Percentiles rank a stretch among this genome's conserved stretches.
These are phyloP conservation scores for Lycophotia porphyrea DNA, from an alignment of 2,888 invertebrate species.

Conservation along the genomic window DNA sequence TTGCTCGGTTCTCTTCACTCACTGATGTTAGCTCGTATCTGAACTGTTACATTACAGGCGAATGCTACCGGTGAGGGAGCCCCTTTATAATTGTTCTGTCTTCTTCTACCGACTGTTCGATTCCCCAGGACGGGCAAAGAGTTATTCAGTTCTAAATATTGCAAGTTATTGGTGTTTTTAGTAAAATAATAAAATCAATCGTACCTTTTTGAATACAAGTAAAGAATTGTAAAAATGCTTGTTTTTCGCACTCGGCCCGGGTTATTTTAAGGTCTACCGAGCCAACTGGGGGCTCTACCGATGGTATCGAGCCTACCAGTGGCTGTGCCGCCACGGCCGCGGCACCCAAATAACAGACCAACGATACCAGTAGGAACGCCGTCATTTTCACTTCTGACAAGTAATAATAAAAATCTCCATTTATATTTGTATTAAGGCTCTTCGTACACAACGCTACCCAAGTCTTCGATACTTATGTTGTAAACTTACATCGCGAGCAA, in stretches of 20 bases:
- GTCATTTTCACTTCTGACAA: conserved; percentile 32
- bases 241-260: background rate
- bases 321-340: background rate
- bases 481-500: background rate
- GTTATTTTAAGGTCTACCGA: no score
- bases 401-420: background rate
- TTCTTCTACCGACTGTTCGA: background rate
- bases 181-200: background rate
- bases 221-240: background rate
- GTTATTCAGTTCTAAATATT: background rate
- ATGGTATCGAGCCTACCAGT: background rate
- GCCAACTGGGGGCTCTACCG: background rate
- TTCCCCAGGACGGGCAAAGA: background rate
- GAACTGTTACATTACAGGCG: background rate
- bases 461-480: background rate
- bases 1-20: background rate
- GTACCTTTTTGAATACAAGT: background rate
- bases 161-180: background rate
- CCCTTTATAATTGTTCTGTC: no score
- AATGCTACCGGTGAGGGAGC: background rate
- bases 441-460: background rate
- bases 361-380: conserved; percentile 4
- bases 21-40: background rate
- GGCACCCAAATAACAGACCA: conserved; percentile 14
- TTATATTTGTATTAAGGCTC: conserved; percentile 14